These are phyloP conservation scores for Anolis carolinensis DNA, from an alignment of 2,113 vertebrate species.

Conservation along the genomic window DNA sequence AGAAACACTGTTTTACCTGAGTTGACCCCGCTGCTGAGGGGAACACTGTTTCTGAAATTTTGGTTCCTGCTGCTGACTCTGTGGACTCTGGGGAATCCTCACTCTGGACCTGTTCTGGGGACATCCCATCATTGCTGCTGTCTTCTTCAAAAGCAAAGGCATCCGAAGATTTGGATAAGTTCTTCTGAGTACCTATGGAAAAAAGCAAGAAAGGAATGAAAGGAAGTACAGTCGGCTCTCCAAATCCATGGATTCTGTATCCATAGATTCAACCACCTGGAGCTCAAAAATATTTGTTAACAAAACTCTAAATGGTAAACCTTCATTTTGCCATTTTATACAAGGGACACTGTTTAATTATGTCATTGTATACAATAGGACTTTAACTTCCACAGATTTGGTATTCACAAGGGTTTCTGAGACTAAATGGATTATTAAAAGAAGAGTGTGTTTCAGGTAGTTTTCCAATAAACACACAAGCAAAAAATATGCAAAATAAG, in stretches of 20 bases:
- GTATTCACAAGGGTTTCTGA: no score
- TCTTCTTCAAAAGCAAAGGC: slow-evolving; percentile 95
- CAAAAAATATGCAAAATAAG: neutral
- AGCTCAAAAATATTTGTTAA: no score
- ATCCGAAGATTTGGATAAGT: slow-evolving; percentile 86
- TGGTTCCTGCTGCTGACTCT: slow-evolving; percentile 76
- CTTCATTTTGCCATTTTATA: no score
- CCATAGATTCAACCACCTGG: no score
- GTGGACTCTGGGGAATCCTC: slow-evolving; percentile 84
- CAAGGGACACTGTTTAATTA: no score
- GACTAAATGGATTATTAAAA: neutral
- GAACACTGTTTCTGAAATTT: slow-evolving; percentile 72
- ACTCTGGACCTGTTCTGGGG: slow-evolving; percentile 85
- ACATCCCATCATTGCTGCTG: slow-evolving; percentile 92
- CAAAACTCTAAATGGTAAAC: no score
- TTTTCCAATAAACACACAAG: neutral
- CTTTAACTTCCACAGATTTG: no score
- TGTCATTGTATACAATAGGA: no score
- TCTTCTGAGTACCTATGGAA: slow-evolving; percentile 83
- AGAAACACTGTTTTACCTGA: slow-evolving; percentile 75
- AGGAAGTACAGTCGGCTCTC: neutral
- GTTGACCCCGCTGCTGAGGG: slow-evolving; percentile 66
- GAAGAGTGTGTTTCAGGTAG: neutral
- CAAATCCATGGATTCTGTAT: no score
- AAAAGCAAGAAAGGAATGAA: neutral